Base-by-base conservation (phyloP, 2,113 vertebrate species). In the Pelecanus crispus region DNA sequence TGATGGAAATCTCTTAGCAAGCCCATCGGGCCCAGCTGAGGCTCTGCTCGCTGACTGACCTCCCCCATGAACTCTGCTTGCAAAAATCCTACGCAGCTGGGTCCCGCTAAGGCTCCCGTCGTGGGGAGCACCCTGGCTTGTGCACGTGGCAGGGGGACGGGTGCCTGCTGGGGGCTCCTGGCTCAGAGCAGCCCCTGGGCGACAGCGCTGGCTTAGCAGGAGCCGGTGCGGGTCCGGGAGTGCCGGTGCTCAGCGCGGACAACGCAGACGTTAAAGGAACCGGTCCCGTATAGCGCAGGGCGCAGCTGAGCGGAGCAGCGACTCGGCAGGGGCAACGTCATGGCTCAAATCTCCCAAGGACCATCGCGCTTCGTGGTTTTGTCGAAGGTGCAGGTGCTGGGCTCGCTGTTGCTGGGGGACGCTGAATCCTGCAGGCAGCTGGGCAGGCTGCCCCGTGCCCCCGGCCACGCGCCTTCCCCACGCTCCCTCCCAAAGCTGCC, bases 31-130 rank as follows among this genome's bases (percentile, higher is more conserved):
- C 40, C 40, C 45, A 44, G 71, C 45, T 4, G 6, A 50, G 78
- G 80, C 47, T 63, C 44, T 62, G 71, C 49, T 92, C 3, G 1
- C 36, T 47, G 56, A 26, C 32, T 55, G 29, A 2, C 11, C 31
- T 24, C 11, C 22, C 36, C 10, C 9, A 2, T 4, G 44, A 73
- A 13, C 36, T 40, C 58, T 49, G 52, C 14, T 61, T 40, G 38
- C 38, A 14, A 26, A 82, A 53, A 16, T 20, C 49, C 44, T 53
- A 0, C 3, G 7, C 2, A 1, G 38, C 34, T 8, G 38, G 29
- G 25, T n/a, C 38, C 71, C 52, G 50, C 40, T 10, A 2, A 7
- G 1, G 5, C 2, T 36, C 63, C 32, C 0, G 1, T 4, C 24
- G 13, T 3, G 6, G 15, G 56, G n/a, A 78, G 49, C 65, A 17